Conservation (phyloP, 2,797 vertebrate genomes). For the Malacoctenus gilli region DNA sequence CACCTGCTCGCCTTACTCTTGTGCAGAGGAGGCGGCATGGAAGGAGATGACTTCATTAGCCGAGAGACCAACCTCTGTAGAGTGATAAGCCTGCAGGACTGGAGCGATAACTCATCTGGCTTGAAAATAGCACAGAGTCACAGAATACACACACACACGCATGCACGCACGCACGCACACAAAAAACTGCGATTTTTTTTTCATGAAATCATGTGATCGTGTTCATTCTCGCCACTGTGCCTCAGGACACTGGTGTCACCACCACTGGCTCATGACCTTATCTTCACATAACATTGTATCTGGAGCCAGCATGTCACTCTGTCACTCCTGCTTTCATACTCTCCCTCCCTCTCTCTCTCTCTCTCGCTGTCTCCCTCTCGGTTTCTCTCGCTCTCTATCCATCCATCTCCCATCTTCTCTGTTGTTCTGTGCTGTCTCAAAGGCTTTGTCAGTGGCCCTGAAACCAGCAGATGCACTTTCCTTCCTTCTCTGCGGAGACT, state of each 20-base stretch:
- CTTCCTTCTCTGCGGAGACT: conserved; percentile 37
- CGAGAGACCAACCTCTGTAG: conserved; percentile 48
- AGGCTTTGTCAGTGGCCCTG: conserved; percentile 46
- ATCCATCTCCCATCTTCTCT: conserved; percentile 34
- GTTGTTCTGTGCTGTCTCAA: conserved; percentile 40
- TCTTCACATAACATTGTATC: conserved; percentile 47
- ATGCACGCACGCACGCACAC: conserved; percentile 17
- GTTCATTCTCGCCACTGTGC: conserved; percentile 23
- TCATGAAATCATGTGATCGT: conserved; percentile 12
- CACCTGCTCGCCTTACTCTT: conserved; percentile 31
- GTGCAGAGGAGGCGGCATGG: conserved; percentile 29
- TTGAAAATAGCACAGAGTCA: conserved; percentile 45
- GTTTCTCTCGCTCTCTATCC: background rate
- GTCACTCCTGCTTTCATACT: conserved; percentile 10
- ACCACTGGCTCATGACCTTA: conserved; percentile 56
- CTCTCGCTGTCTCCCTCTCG: conserved; percentile 4
- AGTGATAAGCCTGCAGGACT: conserved; percentile 64
- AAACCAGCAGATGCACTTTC: conserved; percentile 58
- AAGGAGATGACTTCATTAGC: conserved; percentile 76
- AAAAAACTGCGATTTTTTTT: too few species aligned
- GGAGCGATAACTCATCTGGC: conserved; percentile 56
- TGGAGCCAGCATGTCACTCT: conserved; percentile 36
- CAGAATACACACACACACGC: conserved; percentile 28
- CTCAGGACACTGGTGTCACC: conserved; percentile 38
- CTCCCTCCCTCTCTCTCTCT: background rate